Evolutionary conservation across 2,113 vertebrate species (phyloP).

Genomic region (Ariopsis seemanni): DNA sequence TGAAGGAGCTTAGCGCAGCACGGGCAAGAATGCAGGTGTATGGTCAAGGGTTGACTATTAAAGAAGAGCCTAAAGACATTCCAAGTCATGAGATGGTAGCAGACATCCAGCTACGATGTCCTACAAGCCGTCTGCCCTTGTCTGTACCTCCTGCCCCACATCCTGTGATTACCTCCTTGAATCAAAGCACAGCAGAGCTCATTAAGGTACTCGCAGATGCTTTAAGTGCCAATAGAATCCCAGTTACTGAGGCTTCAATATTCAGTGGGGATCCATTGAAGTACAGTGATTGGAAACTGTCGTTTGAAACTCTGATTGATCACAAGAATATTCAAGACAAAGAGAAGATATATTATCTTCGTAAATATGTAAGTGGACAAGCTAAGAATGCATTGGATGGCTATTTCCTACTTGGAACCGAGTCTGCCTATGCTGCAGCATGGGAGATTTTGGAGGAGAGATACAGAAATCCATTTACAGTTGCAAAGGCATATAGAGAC

Average conservation of each 20-base stretch:
- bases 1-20: conserved; percentile 16
- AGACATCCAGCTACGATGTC: not conserved
- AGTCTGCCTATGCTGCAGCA: conserved; percentile 13
- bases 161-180: not conserved
- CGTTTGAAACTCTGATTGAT: conserved; percentile 43
- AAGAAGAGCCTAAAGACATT: not conserved
- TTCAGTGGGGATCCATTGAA: conserved; percentile 49
- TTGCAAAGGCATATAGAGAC: conserved; percentile 45
- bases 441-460: conserved; percentile 43
- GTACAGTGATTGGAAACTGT: not conserved
- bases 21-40: conserved; percentile 10
- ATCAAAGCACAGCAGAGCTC: not conserved
- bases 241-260: not conserved
- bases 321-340: conserved; percentile 30
- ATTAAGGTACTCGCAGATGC: conserved; percentile 3
- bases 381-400: not conserved
- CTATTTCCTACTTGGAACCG: conserved; percentile 42
- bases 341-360: too few species aligned
- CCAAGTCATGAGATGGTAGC: not conserved
- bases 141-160: not conserved
- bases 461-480: conserved; percentile 44
- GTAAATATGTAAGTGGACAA: too few species aligned
- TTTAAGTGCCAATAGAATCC: too few species aligned
- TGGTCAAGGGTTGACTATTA: not conserved
- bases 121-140: not conserved